Evolutionary conservation across 2,797 vertebrate species (phyloP).

Genomic region (Alfaro cultratus): DNA sequence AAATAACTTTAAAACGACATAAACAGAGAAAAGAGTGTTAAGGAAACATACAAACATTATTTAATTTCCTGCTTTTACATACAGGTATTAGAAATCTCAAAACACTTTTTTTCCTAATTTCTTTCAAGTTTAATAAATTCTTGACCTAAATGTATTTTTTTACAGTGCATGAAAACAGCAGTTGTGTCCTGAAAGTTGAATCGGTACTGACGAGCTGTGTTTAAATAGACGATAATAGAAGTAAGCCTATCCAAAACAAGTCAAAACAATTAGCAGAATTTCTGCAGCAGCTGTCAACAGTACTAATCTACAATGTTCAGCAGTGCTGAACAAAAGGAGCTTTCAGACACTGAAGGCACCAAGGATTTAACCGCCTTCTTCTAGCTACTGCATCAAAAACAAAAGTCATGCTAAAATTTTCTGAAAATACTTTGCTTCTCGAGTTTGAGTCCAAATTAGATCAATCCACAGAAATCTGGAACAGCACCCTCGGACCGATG

Average conservation of each 20-base stretch:
- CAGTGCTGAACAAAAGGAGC: neutral
- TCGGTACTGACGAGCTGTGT: neutral
- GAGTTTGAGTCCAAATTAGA: neutral
- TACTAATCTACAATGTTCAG: neutral
- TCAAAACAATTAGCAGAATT: neutral
- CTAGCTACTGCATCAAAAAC: slow-evolving; percentile 1
- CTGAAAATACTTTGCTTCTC: neutral
- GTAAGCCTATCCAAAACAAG: neutral
- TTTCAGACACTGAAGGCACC: neutral
- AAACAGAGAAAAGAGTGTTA: neutral
- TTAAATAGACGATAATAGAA: neutral
- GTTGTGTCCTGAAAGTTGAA: neutral
- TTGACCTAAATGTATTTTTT: neutral
- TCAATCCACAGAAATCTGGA: neutral
- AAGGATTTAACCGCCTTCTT: slow-evolving; percentile 2
- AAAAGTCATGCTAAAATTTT: neutral
- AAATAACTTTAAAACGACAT: neutral
- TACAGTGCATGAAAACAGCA: neutral
- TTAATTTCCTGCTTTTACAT: neutral
- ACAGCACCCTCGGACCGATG: neutral
- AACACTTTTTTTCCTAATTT: neutral
- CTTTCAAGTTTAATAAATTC: neutral
- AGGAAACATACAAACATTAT: too few relatives aligned
- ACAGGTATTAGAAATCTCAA: neutral
- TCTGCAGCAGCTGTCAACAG: neutral